These are phyloP conservation scores for Eueremaeus valkanovi DNA, from an alignment of 2,888 invertebrate genomes.

Conservation along the genomic window DNA sequence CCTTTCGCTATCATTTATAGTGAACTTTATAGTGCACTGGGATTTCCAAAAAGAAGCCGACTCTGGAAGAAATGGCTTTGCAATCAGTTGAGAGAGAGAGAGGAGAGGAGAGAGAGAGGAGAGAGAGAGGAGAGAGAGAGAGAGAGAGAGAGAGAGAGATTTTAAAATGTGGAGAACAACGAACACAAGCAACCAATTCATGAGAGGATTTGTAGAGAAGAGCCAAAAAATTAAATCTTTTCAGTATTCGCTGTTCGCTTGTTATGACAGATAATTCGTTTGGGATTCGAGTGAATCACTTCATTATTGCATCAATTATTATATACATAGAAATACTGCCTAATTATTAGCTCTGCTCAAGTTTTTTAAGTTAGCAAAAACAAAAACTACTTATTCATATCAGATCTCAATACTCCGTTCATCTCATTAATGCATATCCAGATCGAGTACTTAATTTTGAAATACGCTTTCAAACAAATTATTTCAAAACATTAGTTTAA, in stretches of 20 bases:
- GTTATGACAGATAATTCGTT: neutral
- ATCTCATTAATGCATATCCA: neutral
- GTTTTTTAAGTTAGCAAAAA: neutral
- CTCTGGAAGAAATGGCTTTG: neutral
- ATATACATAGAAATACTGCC: neutral
- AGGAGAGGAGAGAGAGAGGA: slow-evolving; percentile 18
- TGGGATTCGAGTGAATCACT: neutral
- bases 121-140: neutral
- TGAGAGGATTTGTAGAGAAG: too few relatives aligned
- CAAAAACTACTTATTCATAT: neutral
- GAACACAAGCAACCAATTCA: neutral
- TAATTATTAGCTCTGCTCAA: neutral
- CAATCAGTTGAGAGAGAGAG: slow-evolving; percentile 25
- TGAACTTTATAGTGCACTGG: slow-evolving; percentile 6
- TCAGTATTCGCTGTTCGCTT: neutral
- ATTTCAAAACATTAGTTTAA: too few relatives aligned
- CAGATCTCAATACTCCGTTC: neutral
- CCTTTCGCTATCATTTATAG: slow-evolving; percentile 6
- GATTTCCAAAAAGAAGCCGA: slow-evolving; percentile 27
- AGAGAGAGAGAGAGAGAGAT: slow-evolving; percentile 1
- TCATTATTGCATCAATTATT: neutral
- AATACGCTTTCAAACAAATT: too few relatives aligned
- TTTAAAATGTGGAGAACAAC: slow-evolving; percentile 9
- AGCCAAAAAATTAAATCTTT: neutral
- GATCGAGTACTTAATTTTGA: too few relatives aligned